These are phyloP conservation scores for Ectemnius cavifrons DNA, from an alignment of 2,888 invertebrate species.

Conservation along the genomic window DNA sequence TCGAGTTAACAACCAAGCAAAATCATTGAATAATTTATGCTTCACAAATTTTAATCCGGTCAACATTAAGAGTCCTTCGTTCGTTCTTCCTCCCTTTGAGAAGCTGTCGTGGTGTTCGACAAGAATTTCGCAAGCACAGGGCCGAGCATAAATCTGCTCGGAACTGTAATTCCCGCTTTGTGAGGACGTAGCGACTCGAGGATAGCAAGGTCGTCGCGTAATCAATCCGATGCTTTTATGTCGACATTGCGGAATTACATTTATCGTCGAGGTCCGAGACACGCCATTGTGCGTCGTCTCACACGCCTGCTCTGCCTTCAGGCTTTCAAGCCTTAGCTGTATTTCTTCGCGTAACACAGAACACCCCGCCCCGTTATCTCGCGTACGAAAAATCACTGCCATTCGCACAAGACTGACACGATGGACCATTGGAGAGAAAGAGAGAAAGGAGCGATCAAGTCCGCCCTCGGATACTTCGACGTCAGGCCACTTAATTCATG, in stretches of 20 bases:
- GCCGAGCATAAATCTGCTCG: background rate
- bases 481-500: slow-evolving; percentile 60
- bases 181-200: background rate
- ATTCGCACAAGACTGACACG: slow-evolving; percentile 4
- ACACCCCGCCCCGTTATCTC: slow-evolving; percentile 17
- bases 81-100: too few species aligned
- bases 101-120: too few species aligned
- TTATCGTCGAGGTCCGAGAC: slow-evolving; percentile 26
- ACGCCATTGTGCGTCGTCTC: slow-evolving; percentile 18
- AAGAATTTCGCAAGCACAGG: too few species aligned
- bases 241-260: slow-evolving; percentile 37
- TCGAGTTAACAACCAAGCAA: too few species aligned
- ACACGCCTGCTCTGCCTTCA: background rate
- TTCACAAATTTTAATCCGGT: too few species aligned
- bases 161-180: background rate
- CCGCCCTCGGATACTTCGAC: slow-evolving; percentile 46
- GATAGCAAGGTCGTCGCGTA: slow-evolving; percentile 9
- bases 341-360: slow-evolving; percentile 35
- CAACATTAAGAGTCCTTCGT: too few species aligned
- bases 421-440: too few species aligned
- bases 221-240: slow-evolving; percentile 37
- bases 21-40: too few species aligned
- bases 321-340: slow-evolving; percentile 37
- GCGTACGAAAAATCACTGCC: slow-evolving; percentile 31
- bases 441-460: slow-evolving; percentile 40